A percentile compares a stretch with the other conserved stretches of the same genome.
phyloP scores from a whole-genome alignment of 1,140 invertebrate species.

The Dinothrombium tinctorium region DNA sequence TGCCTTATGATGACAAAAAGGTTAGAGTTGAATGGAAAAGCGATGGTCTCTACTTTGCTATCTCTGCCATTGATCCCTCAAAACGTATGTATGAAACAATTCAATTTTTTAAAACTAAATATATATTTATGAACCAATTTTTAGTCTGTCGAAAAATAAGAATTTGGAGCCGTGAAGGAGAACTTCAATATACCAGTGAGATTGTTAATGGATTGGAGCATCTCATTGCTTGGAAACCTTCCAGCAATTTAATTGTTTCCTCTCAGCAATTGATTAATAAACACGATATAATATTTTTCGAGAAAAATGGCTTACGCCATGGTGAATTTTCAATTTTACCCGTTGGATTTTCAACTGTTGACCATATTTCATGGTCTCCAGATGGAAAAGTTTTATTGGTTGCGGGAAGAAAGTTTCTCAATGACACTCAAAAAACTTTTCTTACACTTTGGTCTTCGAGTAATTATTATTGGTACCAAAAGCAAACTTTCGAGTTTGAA shows the following conservation, averaged over 20 bases:
- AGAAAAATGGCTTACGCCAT: constrained; percentile 74
- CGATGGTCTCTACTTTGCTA: constrained; percentile 56
- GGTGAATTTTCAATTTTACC: constrained; percentile 51
- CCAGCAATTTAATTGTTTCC: constrained; percentile 47
- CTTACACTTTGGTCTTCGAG: constrained; percentile 52
- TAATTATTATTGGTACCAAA: constrained; percentile 79
- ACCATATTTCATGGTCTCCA: constrained; percentile 44
- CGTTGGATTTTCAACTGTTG: constrained; percentile 9
- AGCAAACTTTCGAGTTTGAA: constrained; percentile 36
- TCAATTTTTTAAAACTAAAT: not conserved
- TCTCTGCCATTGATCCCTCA: constrained; percentile 31
- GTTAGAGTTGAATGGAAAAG: constrained; percentile 51
- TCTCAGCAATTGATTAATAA: constrained; percentile 32
- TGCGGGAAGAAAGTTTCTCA: constrained; percentile 24
- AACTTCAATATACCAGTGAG: constrained; percentile 44
- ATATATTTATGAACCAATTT: not conserved
- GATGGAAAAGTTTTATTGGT: constrained; percentile 49
- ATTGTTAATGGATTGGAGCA: constrained; percentile 37
- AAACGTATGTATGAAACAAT: constrained; percentile 16
- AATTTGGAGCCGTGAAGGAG: constrained; percentile 45
- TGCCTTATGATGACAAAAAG: constrained; percentile 24
- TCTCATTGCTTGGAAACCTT: constrained; percentile 47
- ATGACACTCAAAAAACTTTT: constrained; percentile 9
- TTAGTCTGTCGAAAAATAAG: constrained; percentile 31
- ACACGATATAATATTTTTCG: constrained; percentile 55